Evolutionary conservation across 2,888 invertebrate genomes (phyloP), one percentile per base, ranked within the genome.

Genomic region (Apodemia hepburni): DNA sequence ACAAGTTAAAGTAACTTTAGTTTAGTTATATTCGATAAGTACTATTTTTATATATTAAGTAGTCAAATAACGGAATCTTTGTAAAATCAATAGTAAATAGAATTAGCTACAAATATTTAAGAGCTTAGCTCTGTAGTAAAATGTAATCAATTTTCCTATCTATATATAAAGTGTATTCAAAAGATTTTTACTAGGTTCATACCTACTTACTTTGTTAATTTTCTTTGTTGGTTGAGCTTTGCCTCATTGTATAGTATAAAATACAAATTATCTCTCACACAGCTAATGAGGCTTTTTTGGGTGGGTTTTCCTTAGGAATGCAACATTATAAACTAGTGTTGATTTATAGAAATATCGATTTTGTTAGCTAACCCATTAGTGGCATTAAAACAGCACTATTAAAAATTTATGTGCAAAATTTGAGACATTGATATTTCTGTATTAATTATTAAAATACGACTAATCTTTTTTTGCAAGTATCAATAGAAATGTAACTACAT

Each of bases 21-120:
- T 75, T 45, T 45, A 45, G 74, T 73, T 76, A 78, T 68, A 76
- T 74, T 74, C 72, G 69, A 71, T 81, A 82, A 81, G 82, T 84
- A 84, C 81, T 76, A 64, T 63, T 62, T 63, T 65, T 54, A 54
- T 54, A 27, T 64, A 67, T 68, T 71, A 71, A 67, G 65, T 71
- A 71, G 68, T 66, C 66, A 65, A 76, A 76, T 69, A 76, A 72
- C 69, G 70, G 72, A 72, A 72, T 71, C 73, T 68, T 67, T 71
- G 70, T 65, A 66, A 54, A 62, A 58, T 59, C 29, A 62, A 38
- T 63, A 62, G 60, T 57, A 47, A 57, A 51, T 64, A 65, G 64
- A 65, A 58, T 60, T 64, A 60, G 51, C 49, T 66, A 65, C 61
- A 65, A 66, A 65, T 62, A 65, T 49, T 42, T 42, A 42, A 63